phyloP scores from a whole-genome alignment of 2,888 invertebrate species.

The Sturmia bella region DNA sequence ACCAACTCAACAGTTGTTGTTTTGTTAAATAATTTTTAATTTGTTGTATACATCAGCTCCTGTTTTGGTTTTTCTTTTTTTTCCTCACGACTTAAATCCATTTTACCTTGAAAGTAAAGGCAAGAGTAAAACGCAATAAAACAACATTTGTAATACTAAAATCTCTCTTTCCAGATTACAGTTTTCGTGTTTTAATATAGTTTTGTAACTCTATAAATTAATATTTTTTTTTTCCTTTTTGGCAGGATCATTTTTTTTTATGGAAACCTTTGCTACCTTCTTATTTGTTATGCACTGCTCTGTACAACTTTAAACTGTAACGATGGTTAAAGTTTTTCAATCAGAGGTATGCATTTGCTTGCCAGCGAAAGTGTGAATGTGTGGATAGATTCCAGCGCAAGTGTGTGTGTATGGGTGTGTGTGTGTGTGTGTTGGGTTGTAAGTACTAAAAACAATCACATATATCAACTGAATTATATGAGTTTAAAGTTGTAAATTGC shows the following conservation, averaged over 20 bases:
- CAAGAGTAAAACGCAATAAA: slow-evolving; percentile 42
- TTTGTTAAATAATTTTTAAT: slow-evolving; percentile 43
- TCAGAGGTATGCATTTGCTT: slow-evolving; percentile 36
- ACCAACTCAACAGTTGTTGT: slow-evolving; percentile 10
- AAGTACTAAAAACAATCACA: slow-evolving; percentile 52
- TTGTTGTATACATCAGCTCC: slow-evolving; percentile 7
- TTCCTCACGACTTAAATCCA: background rate
- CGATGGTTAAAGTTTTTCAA: slow-evolving; percentile 62
- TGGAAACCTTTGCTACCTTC: slow-evolving; percentile 10
- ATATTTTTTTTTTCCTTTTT: background rate
- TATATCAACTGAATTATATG: slow-evolving; percentile 69
- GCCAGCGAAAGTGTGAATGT: background rate
- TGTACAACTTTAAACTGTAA: slow-evolving; percentile 47
- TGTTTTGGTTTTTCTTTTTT: background rate
- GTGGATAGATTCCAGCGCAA: background rate
- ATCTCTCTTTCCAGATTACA: slow-evolving; percentile 64
- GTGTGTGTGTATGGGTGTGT: background rate
- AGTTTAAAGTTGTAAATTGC: slow-evolving; percentile 69
- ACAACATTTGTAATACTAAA: slow-evolving; percentile 66
- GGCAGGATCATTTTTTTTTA: background rate
- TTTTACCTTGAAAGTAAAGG: slow-evolving; percentile 27
- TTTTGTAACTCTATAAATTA: slow-evolving; percentile 55
- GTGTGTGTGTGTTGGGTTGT: background rate
- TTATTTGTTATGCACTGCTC: slow-evolving; percentile 31
- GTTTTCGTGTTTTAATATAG: slow-evolving; percentile 30